These are phyloP conservation scores for Ianthella basta DNA, from an alignment of 37 sponge, comb jelly and placozoan species.

Conservation along the genomic window DNA sequence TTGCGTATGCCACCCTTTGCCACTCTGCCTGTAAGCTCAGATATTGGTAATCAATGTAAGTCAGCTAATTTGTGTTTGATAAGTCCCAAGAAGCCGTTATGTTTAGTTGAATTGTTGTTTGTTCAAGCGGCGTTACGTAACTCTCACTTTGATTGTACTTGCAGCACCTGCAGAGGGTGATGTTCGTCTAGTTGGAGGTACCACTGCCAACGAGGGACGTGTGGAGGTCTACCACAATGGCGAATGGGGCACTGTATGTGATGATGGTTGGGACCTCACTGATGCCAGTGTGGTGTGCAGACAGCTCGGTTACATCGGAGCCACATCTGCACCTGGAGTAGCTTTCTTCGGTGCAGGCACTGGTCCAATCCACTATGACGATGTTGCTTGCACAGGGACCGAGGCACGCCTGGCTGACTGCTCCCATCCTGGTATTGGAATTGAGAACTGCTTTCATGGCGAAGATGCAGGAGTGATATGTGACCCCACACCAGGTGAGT, in stretches of 20 bases:
- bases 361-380: neutral
- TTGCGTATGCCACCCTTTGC: too few species aligned
- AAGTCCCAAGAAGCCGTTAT: too few species aligned
- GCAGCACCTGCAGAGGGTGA: too few species aligned
- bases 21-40: too few species aligned
- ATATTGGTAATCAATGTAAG: too few species aligned
- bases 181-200: too few species aligned
- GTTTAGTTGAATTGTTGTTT: too few species aligned
- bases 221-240: neutral
- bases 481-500: too few species aligned
- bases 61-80: too few species aligned
- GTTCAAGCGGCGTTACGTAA: too few species aligned
- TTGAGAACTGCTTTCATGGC: neutral
- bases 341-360: neutral
- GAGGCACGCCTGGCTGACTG: neutral
- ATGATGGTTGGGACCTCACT: neutral
- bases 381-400: neutral
- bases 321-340: neutral
- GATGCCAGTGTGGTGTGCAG: neutral
- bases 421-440: neutral
- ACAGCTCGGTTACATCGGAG: neutral
- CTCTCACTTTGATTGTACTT: too few species aligned
- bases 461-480: neutral
- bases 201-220: neutral
- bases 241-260: constrained; percentile 7